Evolutionary conservation across 1,140 invertebrate species (phyloP), one percentile per base, ranked within the genome.

Genomic region (Aphelinus atriplicis): DNA sequence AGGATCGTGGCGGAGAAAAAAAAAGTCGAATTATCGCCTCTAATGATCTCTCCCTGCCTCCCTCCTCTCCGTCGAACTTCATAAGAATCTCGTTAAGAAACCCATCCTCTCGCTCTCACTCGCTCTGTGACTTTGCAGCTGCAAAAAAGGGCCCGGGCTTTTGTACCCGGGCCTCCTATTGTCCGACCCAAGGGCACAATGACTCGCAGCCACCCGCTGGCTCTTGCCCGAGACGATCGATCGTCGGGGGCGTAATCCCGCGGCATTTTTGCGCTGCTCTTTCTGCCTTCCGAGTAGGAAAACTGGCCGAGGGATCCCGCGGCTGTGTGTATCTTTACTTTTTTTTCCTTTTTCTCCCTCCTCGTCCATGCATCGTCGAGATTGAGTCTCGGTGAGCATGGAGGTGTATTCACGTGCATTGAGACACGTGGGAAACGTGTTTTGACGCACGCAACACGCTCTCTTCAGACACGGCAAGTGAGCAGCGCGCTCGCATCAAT

Each of bases 41-140:
- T 71, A 76, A 76, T 72, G 75, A 76, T 76, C 75, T 68, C 69
- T 10, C 9, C n/a, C n/a, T 51, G 9, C 9, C 63, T 5, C 46
- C 46, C 47, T 42, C 55, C 64, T 2, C 51, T 9, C 42, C 62
- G 48, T 3, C 58, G 53, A 66, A 60, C 55, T 68, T 69, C 65
- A 69, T 74, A 71, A 67, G 74, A 76, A 76, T 76, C 74, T 76
- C 74, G 74, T 76, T 76, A 76, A 71, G 68, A 50, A n/a, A 42
- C 50, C 10, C 4, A 26, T 4, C 47, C 2, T 61, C 42, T 55
- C 45, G 43, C 50, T 57, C 43, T 69, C n/a, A 3, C 10, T 60
- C 60, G 53, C 6, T 45, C 46, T 73, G 60, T 66, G 62, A 66
- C 71, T 65, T 64, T 3, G 43, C 10, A 53, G 58, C 26, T 65